Percentiles rank a stretch among this genome's conserved stretches.
Conservation (phyloP, 2,113 vertebrate genomes). For the Aldabrachelys gigantea region DNA sequence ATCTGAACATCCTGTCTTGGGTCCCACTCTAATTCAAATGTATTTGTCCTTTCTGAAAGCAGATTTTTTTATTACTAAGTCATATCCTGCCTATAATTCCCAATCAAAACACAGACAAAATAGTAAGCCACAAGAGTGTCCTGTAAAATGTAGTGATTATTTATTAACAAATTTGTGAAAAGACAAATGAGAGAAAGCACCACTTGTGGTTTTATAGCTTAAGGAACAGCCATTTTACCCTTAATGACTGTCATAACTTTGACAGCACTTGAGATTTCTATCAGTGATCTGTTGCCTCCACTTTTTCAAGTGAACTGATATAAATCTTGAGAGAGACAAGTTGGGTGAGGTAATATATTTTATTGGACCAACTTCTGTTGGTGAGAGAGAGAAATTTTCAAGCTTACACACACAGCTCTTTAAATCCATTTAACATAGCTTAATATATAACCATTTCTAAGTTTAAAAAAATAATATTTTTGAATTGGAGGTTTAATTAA, state of each 20-base stretch:
- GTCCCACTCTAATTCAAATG: not conserved
- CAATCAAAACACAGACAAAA: not conserved
- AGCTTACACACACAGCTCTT: not conserved
- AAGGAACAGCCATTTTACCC: slow-evolving; percentile 33
- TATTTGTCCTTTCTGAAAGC: not conserved
- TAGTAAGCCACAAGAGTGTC: not conserved
- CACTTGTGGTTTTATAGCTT: slow-evolving; percentile 36
- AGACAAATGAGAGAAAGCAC: slow-evolving; percentile 18
- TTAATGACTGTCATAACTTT: slow-evolving; percentile 45
- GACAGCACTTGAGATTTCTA: slow-evolving; percentile 50
- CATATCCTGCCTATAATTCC: not conserved
- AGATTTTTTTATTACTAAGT: not conserved
- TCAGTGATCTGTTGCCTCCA: slow-evolving; percentile 14
- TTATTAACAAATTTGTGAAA: slow-evolving; percentile 17
- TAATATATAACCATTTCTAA: not conserved
- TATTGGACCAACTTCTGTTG: not conserved
- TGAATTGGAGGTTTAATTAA: not conserved
- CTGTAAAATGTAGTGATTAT: not conserved
- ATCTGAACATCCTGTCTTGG: not conserved
- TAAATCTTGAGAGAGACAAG: slow-evolving; percentile 60
- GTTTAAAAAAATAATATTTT: not conserved
- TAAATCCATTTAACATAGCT: not conserved
- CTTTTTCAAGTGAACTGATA: slow-evolving; percentile 50
- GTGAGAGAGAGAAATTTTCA: not conserved
- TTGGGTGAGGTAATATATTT: not conserved